Conservation (phyloP, 2,113 vertebrate genomes). For the Eurystomus gularis region DNA sequence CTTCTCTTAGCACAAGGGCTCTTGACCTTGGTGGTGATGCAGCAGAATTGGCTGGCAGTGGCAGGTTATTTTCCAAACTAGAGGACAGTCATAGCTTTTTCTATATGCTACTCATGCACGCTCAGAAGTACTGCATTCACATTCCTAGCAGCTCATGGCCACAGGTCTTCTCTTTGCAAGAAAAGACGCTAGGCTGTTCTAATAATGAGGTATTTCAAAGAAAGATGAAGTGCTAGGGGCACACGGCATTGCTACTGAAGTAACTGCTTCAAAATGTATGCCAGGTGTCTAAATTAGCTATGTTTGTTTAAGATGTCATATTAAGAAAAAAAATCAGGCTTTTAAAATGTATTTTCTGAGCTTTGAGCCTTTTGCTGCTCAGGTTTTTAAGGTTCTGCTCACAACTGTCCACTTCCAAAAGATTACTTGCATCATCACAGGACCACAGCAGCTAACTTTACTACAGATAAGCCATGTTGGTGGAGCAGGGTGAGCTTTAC, state of each 20-base stretch:
- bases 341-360: neutral
- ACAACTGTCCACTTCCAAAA: neutral
- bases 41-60: neutral
- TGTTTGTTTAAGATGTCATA: neutral
- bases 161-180: neutral
- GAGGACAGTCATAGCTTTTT: neutral
- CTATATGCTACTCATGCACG: rapidly evolving
- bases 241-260: neutral
- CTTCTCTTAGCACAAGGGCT: neutral
- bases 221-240: neutral
- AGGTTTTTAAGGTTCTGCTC: neutral
- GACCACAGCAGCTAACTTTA: neutral
- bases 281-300: neutral
- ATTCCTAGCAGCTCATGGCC: neutral
- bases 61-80: neutral
- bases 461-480: neutral
- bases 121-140: neutral
- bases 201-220: neutral
- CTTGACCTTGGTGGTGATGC: neutral
- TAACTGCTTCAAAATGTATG: neutral
- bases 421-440: neutral
- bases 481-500: neutral
- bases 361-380: neutral
- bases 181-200: neutral
- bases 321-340: neutral